Evolutionary conservation across 2,888 invertebrate species (phyloP).

Genomic region (Phaedon cochleariae): DNA sequence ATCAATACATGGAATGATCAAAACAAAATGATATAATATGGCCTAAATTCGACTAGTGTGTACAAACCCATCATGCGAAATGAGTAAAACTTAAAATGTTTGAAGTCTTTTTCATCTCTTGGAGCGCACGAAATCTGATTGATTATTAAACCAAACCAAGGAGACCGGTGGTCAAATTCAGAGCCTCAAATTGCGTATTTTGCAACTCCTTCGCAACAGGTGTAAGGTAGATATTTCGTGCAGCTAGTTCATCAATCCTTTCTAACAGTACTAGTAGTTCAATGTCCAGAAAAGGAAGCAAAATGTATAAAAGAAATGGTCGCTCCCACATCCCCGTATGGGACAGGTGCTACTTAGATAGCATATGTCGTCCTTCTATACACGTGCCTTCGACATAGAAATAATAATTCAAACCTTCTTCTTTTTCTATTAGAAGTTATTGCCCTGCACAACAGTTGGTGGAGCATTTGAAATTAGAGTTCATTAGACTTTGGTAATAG

Average conservation of each 20-base stretch:
- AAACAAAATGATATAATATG: too few relatives aligned
- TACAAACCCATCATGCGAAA: too few relatives aligned
- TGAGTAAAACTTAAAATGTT: too few relatives aligned
- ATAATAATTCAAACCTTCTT: constrained; percentile 13
- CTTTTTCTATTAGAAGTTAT: constrained; percentile 11
- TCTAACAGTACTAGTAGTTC: constrained; percentile 49
- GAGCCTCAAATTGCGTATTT: background rate
- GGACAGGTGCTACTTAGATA: constrained; percentile 41
- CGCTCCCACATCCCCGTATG: constrained; percentile 45
- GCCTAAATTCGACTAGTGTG: too few relatives aligned
- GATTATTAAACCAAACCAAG: too few relatives aligned
- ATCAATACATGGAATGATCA: too few relatives aligned
- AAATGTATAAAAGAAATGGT: constrained; percentile 33
- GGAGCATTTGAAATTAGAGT: constrained; percentile 3
- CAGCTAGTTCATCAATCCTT: constrained; percentile 47
- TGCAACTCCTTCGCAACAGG: constrained; percentile 26
- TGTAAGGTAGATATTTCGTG: constrained; percentile 26
- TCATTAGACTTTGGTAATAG: background rate
- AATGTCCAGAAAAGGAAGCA: constrained; percentile 46
- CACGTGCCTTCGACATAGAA: constrained; percentile 14
- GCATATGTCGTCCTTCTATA: constrained; percentile 31
- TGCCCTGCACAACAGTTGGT: constrained; percentile 17
- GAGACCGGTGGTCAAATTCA: too few relatives aligned
- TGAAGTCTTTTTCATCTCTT: too few relatives aligned
- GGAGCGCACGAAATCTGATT: too few relatives aligned